phyloP scores from a whole-genome alignment of 1,140 invertebrate species.

The Bombus soroeensis region DNA sequence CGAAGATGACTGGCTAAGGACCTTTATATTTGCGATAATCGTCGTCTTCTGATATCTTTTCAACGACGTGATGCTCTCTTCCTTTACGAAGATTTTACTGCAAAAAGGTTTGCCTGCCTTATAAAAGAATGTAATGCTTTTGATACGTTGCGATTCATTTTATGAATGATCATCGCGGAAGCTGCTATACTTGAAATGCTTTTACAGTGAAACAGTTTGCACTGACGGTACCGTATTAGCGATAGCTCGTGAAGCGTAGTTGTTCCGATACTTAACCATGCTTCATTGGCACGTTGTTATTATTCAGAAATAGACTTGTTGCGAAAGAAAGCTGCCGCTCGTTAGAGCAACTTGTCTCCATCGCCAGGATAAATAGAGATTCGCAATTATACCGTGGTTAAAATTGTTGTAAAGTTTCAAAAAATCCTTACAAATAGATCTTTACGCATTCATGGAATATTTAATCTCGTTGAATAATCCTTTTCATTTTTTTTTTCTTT shows the following conservation, averaged over 20 bases:
- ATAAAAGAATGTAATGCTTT: constrained; percentile 14
- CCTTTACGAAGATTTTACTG: neutral
- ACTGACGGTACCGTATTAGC: neutral
- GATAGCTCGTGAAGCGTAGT: neutral
- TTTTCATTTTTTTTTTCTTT: neutral
- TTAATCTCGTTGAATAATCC: neutral
- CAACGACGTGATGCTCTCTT: neutral
- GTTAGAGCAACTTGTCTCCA: too few species aligned
- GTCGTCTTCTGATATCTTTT: neutral
- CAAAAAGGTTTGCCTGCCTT: neutral
- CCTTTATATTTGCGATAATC: constrained; percentile 21
- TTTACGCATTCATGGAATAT: too few species aligned
- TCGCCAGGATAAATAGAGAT: neutral
- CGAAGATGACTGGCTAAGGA: neutral
- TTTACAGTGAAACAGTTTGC: neutral
- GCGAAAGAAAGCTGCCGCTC: neutral
- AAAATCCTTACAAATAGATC: too few species aligned
- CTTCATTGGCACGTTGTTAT: neutral
- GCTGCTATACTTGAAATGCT: neutral
- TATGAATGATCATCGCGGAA: too few species aligned
- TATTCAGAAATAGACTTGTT: neutral
- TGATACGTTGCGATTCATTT: constrained; percentile 4
- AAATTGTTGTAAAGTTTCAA: too few species aligned
- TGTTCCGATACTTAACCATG: neutral
- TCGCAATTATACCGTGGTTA: neutral